Base-by-base conservation (phyloP, 2,888 invertebrate species). In the Acanthoscelides obtectus region DNA sequence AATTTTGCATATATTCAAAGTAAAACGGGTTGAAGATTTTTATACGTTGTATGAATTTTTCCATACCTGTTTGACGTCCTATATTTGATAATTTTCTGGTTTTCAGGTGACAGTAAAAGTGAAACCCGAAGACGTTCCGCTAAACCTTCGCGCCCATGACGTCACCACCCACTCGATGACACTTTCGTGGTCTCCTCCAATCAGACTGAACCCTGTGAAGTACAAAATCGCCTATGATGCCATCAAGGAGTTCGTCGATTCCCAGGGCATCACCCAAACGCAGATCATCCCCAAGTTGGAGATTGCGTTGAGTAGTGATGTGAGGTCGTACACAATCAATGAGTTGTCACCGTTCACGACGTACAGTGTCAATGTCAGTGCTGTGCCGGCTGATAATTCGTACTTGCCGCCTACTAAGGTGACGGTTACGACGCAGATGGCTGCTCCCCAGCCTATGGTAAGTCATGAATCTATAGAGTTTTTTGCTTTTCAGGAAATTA, bases 351-450 rank as follows among this genome's bases (percentile, higher is more conserved):
- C 97, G 0, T 97, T 97, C 83, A 97, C 97, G 19, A 97, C 96
- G 0, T 97, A 97, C 83, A 95, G 93, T 83, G 96, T 97, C 0
- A 97, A 97, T 83, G 95, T 96, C 19, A 96, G 94, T 85, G 96
- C 95, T 69, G 92, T 96, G 76, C 96, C 96, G 1, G 90, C 91
- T 69, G 95, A 96, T 80, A 91, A 91, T 75, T 83, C 86, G 1
- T 96, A 96, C 83, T 89, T 94, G 78, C 97, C 97, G 6, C 96
- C 97, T 0, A 95, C 96, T 0, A 95, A 95, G 85, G 96, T 97
- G 69, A 96, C 94, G 0, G 96, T 97, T 0, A 97, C 97, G 1
- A 97, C 97, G 0, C 96, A 97, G 86, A 97, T 97, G 96, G 97
- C 97, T 65, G 96, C 96, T 0, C 97, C 97, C 0, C 95, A 96